A percentile compares a stretch with the other conserved stretches of the same genome.
Conservation (phyloP, 2,113 vertebrate genomes). For the Tympanuchus pallidicinctus region DNA sequence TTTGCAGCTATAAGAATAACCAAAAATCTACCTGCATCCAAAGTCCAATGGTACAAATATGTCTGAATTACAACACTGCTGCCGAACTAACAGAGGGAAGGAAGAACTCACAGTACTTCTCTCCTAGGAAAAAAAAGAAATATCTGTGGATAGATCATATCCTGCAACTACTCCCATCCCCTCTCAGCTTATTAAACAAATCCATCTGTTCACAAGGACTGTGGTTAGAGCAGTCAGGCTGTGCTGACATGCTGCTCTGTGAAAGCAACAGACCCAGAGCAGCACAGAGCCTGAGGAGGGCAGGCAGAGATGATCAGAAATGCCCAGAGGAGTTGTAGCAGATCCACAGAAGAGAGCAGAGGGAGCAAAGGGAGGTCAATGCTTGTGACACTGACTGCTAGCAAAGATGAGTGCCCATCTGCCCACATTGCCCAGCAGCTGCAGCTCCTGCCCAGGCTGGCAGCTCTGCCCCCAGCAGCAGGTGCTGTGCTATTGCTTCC, state of each 20-base stretch:
- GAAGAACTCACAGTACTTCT: neutral
- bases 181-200: neutral
- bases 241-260: accelerated
- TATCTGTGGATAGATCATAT: neutral
- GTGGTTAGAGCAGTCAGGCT: accelerated
- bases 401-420: neutral
- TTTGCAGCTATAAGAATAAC: neutral
- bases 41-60: neutral
- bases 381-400: neutral
- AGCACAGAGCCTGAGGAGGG: neutral
- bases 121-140: neutral
- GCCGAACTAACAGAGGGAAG: neutral
- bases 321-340: accelerated
- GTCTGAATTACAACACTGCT: accelerated
- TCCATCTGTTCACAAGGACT: neutral
- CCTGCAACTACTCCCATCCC: neutral
- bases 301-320: neutral
- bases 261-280: neutral
- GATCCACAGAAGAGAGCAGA: too few species aligned
- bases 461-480: neutral
- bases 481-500: neutral
- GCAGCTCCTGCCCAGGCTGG: neutral
- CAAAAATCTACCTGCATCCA: neutral
- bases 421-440: neutral
- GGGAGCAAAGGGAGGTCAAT: too few species aligned